Evolutionary conservation across 2,797 vertebrate species (phyloP).

Genomic region (Chloroceryle inda): DNA sequence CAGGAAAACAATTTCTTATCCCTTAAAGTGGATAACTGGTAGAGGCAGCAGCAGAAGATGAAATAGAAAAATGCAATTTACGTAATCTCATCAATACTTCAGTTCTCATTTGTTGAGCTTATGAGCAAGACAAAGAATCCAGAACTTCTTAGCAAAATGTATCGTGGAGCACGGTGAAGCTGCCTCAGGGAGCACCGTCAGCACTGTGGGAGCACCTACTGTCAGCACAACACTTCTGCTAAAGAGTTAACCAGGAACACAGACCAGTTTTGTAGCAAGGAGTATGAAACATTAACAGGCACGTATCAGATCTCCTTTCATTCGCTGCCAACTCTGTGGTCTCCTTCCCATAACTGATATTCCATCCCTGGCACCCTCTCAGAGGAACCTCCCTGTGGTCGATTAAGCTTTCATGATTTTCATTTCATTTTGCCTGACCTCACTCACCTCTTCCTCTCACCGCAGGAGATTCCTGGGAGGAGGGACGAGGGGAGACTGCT

Average conservation of each 20-base stretch:
- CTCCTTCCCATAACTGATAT: background rate
- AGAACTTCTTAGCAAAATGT: background rate
- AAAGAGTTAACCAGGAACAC: background rate
- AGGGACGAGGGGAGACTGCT: background rate
- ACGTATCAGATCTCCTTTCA: background rate
- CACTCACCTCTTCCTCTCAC: constrained; percentile 30
- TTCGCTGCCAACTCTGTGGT: constrained; percentile 17
- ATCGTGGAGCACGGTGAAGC: background rate
- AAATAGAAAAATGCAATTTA: background rate
- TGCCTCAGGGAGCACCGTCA: background rate
- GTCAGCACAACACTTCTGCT: background rate
- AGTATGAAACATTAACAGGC: rapidly evolving
- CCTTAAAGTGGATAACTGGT: background rate
- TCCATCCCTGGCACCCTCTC: background rate
- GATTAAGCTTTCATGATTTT: constrained; percentile 49
- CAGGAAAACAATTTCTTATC: background rate
- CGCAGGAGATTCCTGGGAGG: background rate
- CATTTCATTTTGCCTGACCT: constrained; percentile 49
- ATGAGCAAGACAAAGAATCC: background rate
- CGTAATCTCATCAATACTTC: background rate
- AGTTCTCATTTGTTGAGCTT: background rate
- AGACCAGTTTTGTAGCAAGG: background rate
- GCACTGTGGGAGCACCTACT: background rate
- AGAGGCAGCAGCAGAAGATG: background rate
- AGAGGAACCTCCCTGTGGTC: constrained; percentile 39